Base-by-base conservation (phyloP, 2,113 vertebrate genomes). In the Strix uralensis region DNA sequence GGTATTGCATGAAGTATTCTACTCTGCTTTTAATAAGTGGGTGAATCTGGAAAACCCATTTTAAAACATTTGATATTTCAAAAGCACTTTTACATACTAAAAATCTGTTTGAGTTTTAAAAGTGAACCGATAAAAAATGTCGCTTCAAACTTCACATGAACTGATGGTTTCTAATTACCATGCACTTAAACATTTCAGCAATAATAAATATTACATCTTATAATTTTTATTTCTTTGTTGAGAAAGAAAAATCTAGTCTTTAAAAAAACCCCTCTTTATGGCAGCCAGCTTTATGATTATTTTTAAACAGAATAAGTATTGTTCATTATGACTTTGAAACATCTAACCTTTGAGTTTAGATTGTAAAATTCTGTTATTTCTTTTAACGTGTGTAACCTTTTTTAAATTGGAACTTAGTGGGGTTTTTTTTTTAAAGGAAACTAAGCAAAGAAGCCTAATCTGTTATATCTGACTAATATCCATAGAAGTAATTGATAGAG, bases 1-100 rank as follows among this genome's bases (percentile, higher is more conserved):
- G 99, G 99, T 99, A 98, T 84, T 91, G 25, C 20, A 10, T 65
- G 15, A 96, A 79, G 23, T 63, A 69, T 20, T 62, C 30, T 85
- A 46, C 17, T 88, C n/a, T 84, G 21, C 14, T 65, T 88, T 17
- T 86, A 63, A 4, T 52, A 84, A 75, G 34, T 55, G n/a, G 7
- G 15, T 72, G 22, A 59, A 15, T 88, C 47, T 82, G 40, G 18
- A 93, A 81, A 86, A 70, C 1, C 1, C 2, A 4, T 81, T 74
- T 95, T 30, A 54, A 77, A 69, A 38, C 10, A 46, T 42, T 30
- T 82, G 27, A 23, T 88, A 44, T 10, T 92, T 83, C 7, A 61
- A 29, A 86, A 83, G 40, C 25, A 17, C 11, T 77, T 72, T 10
- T 73, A 10, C 1, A 0, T 88, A 36, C 12, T 54, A 74, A 80